Base-by-base conservation (phyloP, 1,140 invertebrate species). In the Psilanteris sp. region DNA sequence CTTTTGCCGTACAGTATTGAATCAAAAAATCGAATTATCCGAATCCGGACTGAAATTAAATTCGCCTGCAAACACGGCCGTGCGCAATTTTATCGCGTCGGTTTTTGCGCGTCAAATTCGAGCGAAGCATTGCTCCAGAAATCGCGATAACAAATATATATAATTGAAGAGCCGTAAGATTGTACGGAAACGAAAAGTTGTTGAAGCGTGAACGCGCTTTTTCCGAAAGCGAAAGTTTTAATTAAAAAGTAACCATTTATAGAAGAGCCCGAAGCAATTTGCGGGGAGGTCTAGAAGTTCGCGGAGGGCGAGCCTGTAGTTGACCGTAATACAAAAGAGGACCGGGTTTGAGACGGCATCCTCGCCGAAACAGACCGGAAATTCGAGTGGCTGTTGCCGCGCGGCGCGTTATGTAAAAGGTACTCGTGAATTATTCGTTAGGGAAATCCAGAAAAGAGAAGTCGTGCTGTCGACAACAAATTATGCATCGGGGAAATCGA, bases 221-320 rank as follows among this genome's bases (percentile, higher is more conserved):
- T 64, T 52, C 14, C 34, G 32, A 78, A 80, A 68, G 78, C 64
- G 59, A 85, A 86, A 85, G 76, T 86, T 86, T 86, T 86, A 86
- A 86, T 86, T 86, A 86, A 86, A 86, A 85, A 86, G 83, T 85
- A 85, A 83, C 78, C 81, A 75, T 80, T 54, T 62, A 52, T 24
- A 22, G 50, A 10, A 39, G 7, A 27, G 72, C 77, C 77, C 50
- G 66, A 29, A 71, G 82, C 77, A 74, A 81, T 81, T 78, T 79
- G 72, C 39, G 54, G 59, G 36, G 32, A 50, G 26, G 10, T 16
- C 16, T 6, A 7, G 9, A 54, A 54, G 37, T 46, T 67, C 10
- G 50, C 26, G 18, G 22, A 37, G 43, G 31, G 48, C 13, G 54
- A 24, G 10, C 2, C 32, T 52, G 54, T 11, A 68, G 64, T 64